These are phyloP conservation scores for Amorpha juglandis DNA, from an alignment of 2,888 invertebrate species.

Conservation along the genomic window DNA sequence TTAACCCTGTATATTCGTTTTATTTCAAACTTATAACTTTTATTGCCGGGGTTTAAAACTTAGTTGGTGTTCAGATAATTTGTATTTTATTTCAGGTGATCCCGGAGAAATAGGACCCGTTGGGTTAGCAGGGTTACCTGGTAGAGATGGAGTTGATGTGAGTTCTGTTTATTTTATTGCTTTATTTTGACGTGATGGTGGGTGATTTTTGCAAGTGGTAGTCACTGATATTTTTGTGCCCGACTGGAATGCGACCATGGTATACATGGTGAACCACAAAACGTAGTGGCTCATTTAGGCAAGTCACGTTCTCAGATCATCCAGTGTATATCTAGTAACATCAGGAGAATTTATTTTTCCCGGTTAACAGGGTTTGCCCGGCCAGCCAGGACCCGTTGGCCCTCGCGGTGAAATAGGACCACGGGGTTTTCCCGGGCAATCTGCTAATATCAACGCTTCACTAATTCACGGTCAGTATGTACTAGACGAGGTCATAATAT, in stretches of 20 bases:
- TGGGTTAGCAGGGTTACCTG: slow-evolving; percentile 61
- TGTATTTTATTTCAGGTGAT: slow-evolving; percentile 48
- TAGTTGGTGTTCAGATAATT: not conserved
- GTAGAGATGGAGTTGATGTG: slow-evolving; percentile 62
- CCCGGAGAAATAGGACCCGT: slow-evolving; percentile 60
- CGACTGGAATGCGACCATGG: too few relatives aligned
- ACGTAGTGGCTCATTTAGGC: too few relatives aligned
- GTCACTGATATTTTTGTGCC: too few relatives aligned
- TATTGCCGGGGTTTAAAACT: too few relatives aligned
- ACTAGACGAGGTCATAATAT: too few relatives aligned
- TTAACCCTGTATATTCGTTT: too few relatives aligned
- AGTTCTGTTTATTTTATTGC: slow-evolving; percentile 40
- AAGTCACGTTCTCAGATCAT: too few relatives aligned
- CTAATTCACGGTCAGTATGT: slow-evolving; percentile 55
- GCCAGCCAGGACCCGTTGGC: slow-evolving; percentile 56
- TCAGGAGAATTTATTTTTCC: not conserved
- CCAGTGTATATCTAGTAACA: slow-evolving; percentile 8
- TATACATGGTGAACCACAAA: too few relatives aligned
- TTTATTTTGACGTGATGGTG: not conserved
- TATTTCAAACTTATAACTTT: too few relatives aligned
- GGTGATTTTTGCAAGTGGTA: too few relatives aligned
- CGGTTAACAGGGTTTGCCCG: slow-evolving; percentile 56
- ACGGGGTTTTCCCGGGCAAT: slow-evolving; percentile 71
- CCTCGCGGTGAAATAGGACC: slow-evolving; percentile 69
- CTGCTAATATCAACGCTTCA: slow-evolving; percentile 62